Base-by-base conservation (phyloP, 2,888 invertebrate genomes). In the Idaea dimidiata region DNA sequence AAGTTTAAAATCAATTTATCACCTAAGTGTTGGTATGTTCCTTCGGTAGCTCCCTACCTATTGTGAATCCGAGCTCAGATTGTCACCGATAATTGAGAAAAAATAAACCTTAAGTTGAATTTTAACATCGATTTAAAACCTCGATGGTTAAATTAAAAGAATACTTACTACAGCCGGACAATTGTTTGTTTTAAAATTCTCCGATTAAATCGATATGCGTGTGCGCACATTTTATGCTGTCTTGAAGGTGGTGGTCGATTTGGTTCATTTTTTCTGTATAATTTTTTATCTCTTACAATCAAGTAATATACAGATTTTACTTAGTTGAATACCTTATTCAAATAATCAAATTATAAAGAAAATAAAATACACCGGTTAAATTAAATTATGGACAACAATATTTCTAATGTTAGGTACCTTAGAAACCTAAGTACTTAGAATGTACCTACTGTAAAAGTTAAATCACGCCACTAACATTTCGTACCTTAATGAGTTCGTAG, bases 111-210 rank as follows among this genome's bases (percentile, higher is more conserved):
- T 86, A 83, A 81, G 81, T 80, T 86, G 88, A 88, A 87, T 89
- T 86, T 86, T 88, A 91, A 90, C 90, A 88, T 86, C 86, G 89
- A 87, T 90, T 89, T 89, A 88, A 89, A 89, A 88, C 86, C 83
- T 83, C 83, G 82, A 86, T 81, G 86, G 88, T 88, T 90, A 90
- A 90, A 90, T 91, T 90, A 91, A 91, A 89, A 85, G 88, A 88
- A 86, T 86, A 76, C 84, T 78, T 79, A 77, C 72, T 78, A 80
- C 75, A 79, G 77, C 72, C 67, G 75, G 75, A 70, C 81, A 81
- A 86, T 89, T 88, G 87, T 89, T 87, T 84, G 84, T 83, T 83
- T 80, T 82, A 80, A 77, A 81, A 82, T 83, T 82, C 82, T 78
- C 77, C 78, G 89, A 89, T 89, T 78, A 68, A 63, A 69, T 77